Base-by-base conservation (phyloP, 2,113 vertebrate species). In the Brachyhypopomus gauderio region DNA sequence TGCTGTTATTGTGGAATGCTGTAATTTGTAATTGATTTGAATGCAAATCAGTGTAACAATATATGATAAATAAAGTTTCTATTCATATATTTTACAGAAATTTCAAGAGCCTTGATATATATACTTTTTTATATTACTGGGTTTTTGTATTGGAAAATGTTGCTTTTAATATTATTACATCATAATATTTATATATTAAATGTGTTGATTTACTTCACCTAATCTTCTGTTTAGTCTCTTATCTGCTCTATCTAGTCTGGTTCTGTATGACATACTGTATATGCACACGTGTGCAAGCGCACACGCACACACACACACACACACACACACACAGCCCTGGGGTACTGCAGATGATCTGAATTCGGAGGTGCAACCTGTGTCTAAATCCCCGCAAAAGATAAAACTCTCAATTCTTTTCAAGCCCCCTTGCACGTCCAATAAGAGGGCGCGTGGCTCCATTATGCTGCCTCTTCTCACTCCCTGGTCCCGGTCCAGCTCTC, bases 201-300 rank as follows among this genome's bases (percentile, higher is more conserved):
- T 76, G 75, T 41, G 66, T 83, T 78, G 59, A 70, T 83, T 74
- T 83, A 34, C 69, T 78, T 76, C 69, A 76, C 25, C 58, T 58
- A 77, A 30, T 30, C 30, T 30, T 30, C 30, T 30, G 30, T 30
- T 30, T 30, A 30, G 30, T 30, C 30, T 30, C 30, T 30, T 2
- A 30, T 30, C 30, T 30, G 30, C 3, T 30, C 30, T 41, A 59
- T 72, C 52, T 89, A 88, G 75, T 86, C 81, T 79, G 38, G 38
- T 41, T 76, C 79, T 64, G 66, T 72, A 72, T 73, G 85, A 79
- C 78, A 30, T 30, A 30, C 30, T 30, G 30, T 30, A 30, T 30
- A 30, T 30, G 30, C 30, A 30, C 30, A 63, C 56, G 14, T 17
- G 1, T 5, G 4, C 56, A 59, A 4, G 48, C 20, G 34, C 36